Conservation (phyloP, 1,140 invertebrate genomes). For the Zaprionus ornatus region DNA sequence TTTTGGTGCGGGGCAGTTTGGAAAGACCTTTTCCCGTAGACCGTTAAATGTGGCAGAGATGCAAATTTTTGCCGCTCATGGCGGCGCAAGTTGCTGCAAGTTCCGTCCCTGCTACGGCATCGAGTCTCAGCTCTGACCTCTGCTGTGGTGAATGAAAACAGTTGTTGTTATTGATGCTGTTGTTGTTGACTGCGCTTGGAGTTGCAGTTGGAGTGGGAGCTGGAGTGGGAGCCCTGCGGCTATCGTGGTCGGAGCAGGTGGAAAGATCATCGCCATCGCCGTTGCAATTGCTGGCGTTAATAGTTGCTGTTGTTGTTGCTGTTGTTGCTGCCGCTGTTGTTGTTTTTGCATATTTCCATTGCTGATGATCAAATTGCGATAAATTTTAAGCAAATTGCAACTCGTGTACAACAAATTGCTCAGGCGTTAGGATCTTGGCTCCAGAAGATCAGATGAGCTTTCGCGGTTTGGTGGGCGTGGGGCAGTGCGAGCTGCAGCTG, state of each 20-base stretch:
- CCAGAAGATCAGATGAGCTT: neutral
- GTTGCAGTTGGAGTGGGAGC: constrained; percentile 18
- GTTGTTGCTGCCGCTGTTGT: constrained; percentile 11
- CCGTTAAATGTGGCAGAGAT: constrained; percentile 78
- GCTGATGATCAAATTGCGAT: constrained; percentile 79
- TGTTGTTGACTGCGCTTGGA: neutral
- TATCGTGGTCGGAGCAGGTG: constrained; percentile 60
- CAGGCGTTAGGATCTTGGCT: constrained; percentile 55
- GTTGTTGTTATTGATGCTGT: constrained; percentile 5
- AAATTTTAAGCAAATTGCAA: constrained; percentile 80
- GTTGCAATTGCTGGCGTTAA: constrained; percentile 74
- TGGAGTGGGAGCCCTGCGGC: constrained; percentile 4
- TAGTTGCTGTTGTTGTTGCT: constrained; percentile 57
- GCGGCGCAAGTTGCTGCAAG: constrained; percentile 28
- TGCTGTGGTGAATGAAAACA: constrained; percentile 67
- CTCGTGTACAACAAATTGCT: constrained; percentile 79
- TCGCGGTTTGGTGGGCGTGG: neutral
- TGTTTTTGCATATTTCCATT: constrained; percentile 71
- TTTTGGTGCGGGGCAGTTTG: constrained; percentile 62
- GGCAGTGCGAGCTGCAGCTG: neutral
- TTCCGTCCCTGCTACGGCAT: neutral
- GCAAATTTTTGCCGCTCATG: constrained; percentile 64
- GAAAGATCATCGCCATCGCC: constrained; percentile 55
- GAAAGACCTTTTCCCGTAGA: constrained; percentile 31
- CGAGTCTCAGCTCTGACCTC: constrained; percentile 49